Evolutionary conservation across 2,888 invertebrate species (phyloP).

Genomic region (Tupiocoris notatus): DNA sequence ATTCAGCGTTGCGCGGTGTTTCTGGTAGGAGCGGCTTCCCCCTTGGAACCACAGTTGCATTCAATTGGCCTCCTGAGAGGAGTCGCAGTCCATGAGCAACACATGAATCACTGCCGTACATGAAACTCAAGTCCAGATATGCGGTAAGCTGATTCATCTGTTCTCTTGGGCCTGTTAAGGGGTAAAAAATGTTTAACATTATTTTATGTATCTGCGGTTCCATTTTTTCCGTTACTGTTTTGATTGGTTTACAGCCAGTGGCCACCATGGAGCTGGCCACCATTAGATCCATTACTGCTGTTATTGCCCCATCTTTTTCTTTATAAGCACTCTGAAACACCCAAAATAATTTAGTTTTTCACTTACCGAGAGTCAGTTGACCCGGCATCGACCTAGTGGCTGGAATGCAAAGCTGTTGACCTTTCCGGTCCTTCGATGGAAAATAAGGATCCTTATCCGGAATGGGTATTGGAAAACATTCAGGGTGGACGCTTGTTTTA

Average conservation of each 20-base stretch:
- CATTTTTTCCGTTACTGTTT: too few species aligned
- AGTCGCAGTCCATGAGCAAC: constrained; percentile 55
- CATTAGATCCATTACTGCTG: too few species aligned
- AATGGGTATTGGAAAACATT: constrained; percentile 59
- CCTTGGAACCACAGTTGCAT: constrained; percentile 51
- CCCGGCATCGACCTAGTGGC: constrained; percentile 57
- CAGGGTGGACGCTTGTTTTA: constrained; percentile 56
- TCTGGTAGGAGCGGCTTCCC: constrained; percentile 56
- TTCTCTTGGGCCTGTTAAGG: constrained; percentile 55
- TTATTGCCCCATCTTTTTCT: too few species aligned
- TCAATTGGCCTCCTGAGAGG: constrained; percentile 56
- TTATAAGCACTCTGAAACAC: too few species aligned
- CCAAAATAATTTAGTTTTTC: not conserved
- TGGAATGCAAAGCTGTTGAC: constrained; percentile 57
- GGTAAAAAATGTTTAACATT: too few species aligned
- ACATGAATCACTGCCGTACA: constrained; percentile 59
- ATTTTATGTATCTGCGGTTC: too few species aligned
- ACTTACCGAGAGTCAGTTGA: constrained; percentile 57
- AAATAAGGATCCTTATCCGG: constrained; percentile 58
- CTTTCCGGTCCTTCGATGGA: constrained; percentile 54
- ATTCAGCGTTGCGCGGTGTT: constrained; percentile 53
- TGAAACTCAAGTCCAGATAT: constrained; percentile 59
- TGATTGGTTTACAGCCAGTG: too few species aligned
- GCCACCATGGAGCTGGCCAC: too few species aligned
- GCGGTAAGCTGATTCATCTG: constrained; percentile 60